Conservation (phyloP, 2,888 invertebrate species). For the Monoplex corrugatus region DNA sequence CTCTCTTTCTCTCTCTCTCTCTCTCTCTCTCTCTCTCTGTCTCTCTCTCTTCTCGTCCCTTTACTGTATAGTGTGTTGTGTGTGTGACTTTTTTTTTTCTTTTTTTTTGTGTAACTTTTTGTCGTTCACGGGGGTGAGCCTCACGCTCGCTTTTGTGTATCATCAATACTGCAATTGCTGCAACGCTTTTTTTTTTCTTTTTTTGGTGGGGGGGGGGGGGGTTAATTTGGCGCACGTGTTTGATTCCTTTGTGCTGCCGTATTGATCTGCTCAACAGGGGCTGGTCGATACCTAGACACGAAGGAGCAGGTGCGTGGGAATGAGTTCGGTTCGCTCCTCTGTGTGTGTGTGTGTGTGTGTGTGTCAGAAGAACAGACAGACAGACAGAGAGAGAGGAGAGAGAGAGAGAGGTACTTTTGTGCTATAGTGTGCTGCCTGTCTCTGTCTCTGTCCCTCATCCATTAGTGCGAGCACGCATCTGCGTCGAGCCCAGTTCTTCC, state of each 20-base stretch:
- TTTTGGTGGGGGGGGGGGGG: no score
- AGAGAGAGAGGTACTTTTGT: no score
- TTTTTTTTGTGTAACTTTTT: no score
- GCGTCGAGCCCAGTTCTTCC: background rate
- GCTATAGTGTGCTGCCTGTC: background rate
- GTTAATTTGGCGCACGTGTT: constrained; percentile 17
- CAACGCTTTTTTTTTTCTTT: no score
- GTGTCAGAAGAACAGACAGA: no score
- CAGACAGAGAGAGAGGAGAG: no score
- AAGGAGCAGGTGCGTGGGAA: background rate
- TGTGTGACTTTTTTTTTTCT: no score
- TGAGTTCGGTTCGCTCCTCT: background rate
- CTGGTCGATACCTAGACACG: background rate
- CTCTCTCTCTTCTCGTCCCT: background rate
- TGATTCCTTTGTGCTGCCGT: background rate
- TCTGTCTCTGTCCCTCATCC: background rate
- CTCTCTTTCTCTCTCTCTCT: background rate
- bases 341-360: background rate
- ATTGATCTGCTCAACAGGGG: background rate
- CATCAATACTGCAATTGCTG: no score
- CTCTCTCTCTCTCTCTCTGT: background rate
- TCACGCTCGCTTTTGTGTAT: no score
- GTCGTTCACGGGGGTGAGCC: no score
- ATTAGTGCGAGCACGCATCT: background rate
- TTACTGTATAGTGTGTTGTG: no score